phyloP scores from a whole-genome alignment of 2,888 invertebrate genomes.

The Synanthedon tipuliformis region DNA sequence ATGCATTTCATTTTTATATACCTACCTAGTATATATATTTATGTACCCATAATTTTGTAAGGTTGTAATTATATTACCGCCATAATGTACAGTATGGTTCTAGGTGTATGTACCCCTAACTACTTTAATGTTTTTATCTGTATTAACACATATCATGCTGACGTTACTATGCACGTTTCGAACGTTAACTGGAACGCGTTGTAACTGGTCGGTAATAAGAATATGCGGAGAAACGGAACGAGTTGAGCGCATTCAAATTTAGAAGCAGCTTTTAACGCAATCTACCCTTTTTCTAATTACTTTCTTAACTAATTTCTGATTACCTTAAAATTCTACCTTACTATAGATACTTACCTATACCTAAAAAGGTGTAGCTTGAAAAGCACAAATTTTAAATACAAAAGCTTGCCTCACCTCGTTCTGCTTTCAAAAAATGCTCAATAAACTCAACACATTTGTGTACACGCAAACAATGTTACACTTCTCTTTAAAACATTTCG shows the following conservation, averaged over 20 bases:
- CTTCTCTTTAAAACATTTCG: conserved; percentile 15
- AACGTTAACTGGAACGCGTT: conserved; percentile 48
- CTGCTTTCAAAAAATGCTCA: background rate
- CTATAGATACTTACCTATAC: no score
- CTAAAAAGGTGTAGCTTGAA: no score
- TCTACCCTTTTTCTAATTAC: no score
- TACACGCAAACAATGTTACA: background rate
- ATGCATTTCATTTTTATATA: conserved; percentile 57
- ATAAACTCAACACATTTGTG: background rate
- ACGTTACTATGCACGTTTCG: conserved; percentile 44
- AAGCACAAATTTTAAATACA: no score
- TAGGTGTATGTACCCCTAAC: conserved; percentile 60
- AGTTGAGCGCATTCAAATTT: no score
- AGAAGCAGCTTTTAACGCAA: no score
- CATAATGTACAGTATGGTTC: conserved; percentile 59
- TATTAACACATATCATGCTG: conserved; percentile 64
- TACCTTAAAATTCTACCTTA: no score
- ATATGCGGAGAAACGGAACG: no score
- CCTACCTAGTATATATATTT: conserved; percentile 53
- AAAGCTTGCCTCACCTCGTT: no score
- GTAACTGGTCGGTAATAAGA: conserved; percentile 11
- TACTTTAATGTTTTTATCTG: conserved; percentile 45
- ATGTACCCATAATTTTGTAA: conserved; percentile 40
- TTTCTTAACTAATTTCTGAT: no score
- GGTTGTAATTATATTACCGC: conserved; percentile 53